Conservation (phyloP, 1,140 invertebrate species). For the Orussus abietinus region DNA sequence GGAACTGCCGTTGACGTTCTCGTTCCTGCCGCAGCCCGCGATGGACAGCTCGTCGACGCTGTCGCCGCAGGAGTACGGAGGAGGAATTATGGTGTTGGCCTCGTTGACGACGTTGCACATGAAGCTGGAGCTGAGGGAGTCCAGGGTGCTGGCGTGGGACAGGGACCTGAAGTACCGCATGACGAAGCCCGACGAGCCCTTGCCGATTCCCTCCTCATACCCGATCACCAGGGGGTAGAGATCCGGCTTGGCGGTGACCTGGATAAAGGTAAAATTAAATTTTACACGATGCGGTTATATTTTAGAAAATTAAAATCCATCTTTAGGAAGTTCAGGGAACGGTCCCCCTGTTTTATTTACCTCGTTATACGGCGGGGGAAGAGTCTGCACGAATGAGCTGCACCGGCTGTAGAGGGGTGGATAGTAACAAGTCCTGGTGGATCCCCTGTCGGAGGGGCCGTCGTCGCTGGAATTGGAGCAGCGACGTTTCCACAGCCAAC, state of each 20-base stretch:
- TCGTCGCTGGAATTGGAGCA: slow-evolving; percentile 39
- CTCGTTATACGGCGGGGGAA: slow-evolving; percentile 77
- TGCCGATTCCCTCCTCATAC: slow-evolving; percentile 65
- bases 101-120: slow-evolving; percentile 77
- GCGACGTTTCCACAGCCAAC: slow-evolving; percentile 63
- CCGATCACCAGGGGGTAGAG: slow-evolving; percentile 79
- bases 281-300: slow-evolving; percentile 4
- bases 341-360: slow-evolving; percentile 44
- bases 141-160: slow-evolving; percentile 75
- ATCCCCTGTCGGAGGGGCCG: slow-evolving; percentile 65
- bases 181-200: slow-evolving; percentile 71
- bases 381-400: slow-evolving; percentile 71
- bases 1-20: slow-evolving; percentile 38
- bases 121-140: slow-evolving; percentile 78
- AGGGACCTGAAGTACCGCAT: slow-evolving; percentile 78
- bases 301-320: slow-evolving; percentile 10
- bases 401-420: slow-evolving; percentile 76
- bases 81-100: slow-evolving; percentile 74
- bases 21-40: slow-evolving; percentile 36
- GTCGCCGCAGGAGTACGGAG: slow-evolving; percentile 74
- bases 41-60: slow-evolving; percentile 63
- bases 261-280: slow-evolving; percentile 8
- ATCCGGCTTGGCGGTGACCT: slow-evolving; percentile 82
- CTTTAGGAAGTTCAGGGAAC: slow-evolving; percentile 6
- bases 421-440: slow-evolving; percentile 69